Evolutionary conservation across 2,113 vertebrate species (phyloP), one percentile per base, ranked within the genome.

Genomic region (Parus major): DNA sequence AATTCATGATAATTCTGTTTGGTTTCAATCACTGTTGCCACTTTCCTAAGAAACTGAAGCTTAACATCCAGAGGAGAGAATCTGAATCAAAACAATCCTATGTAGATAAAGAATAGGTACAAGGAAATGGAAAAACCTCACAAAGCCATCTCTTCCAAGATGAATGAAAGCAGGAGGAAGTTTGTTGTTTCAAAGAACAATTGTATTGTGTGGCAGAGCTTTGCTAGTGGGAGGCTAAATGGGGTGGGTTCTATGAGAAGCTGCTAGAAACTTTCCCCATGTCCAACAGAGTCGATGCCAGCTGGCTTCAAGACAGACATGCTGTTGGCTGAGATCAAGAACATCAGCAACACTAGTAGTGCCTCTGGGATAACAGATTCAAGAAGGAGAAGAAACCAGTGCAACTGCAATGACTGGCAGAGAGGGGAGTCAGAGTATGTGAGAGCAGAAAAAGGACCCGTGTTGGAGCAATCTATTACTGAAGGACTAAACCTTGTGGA

Each of bases 241-340:
- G 16, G 3, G 19, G 25, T 46, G 31, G 18, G 7, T 29, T 70
- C 18, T 47, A 3, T 13, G 15, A 70, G 50, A 76, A 53, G 39
- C 20, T 71, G 31, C 23, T 35, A 27, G 23, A 76, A 81, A 61
- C 9, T 25, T 29, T 10, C 12, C 9, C 25, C 23, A 29, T 13
- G 56, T 44, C 52, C 17, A 17, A 28, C 4, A 17, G 18, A 47
- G 23, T 4, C 2, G 5, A 21, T 19, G 29, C n/a, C n/a, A 63
- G 35, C 23, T 12, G 8, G 27, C 21, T 65, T 56, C 70, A 65
- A 60, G 52, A 49, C 1, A 4, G 52, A 77, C 13, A 19, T 0
- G 2, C 22, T 9, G 14, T 4, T 39, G 20, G 69, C n/a, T 42
- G 29, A 81, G 44, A 28, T 15, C 0, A 0, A 42, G 12, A 59